phyloP scores from a whole-genome alignment of 37 sponge, comb jelly and placozoan genomes.

The Ianthella basta region DNA sequence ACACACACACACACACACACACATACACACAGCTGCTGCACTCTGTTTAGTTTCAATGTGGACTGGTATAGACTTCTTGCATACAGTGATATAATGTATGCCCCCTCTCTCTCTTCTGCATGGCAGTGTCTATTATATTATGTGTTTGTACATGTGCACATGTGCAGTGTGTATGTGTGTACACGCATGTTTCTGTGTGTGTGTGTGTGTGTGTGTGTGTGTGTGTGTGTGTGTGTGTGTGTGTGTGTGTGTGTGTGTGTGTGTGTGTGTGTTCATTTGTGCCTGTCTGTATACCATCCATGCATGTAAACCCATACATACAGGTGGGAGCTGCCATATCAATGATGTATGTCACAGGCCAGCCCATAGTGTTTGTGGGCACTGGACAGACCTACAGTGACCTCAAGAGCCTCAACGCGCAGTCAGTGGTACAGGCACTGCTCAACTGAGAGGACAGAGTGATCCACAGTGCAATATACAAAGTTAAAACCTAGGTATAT shows the following conservation, averaged over 20 bases:
- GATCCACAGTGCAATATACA: neutral
- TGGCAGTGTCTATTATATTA: no score
- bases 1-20: no score
- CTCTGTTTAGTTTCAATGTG: no score
- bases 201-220: neutral
- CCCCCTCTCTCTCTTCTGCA: no score
- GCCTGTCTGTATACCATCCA: no score
- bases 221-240: neutral
- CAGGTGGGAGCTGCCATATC: constrained; percentile 97
- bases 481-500: neutral
- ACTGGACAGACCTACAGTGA: constrained; percentile 94
- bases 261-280: neutral
- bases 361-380: constrained; percentile 96
- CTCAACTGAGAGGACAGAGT: constrained; percentile 59
- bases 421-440: constrained; percentile 77
- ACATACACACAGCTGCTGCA: no score
- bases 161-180: no score
- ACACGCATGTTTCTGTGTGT: neutral
- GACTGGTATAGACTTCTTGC: no score
- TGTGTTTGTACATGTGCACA: no score
- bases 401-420: constrained; percentile 79
- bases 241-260: no score
- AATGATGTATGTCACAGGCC: constrained; percentile 95
- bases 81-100: no score
- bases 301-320: neutral